These are phyloP conservation scores for Lagria hirta DNA, from an alignment of 2,888 invertebrate genomes.

Conservation along the genomic window DNA sequence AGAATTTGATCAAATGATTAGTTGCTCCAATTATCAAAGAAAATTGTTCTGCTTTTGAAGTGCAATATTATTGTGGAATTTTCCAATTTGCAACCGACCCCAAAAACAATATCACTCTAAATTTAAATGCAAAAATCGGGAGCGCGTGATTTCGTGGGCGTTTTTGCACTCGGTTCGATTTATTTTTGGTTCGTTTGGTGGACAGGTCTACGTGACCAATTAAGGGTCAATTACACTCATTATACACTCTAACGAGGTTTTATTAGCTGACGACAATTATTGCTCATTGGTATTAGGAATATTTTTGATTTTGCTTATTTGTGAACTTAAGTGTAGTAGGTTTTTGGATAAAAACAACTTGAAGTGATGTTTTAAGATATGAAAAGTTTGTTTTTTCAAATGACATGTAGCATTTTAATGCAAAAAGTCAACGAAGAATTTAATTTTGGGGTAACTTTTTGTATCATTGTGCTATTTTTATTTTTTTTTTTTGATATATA, in stretches of 20 bases:
- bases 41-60: slow-evolving; percentile 2
- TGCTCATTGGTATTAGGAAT: too few relatives aligned
- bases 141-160: slow-evolving; percentile 41
- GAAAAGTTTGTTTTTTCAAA: too few relatives aligned
- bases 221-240: slow-evolving; percentile 11
- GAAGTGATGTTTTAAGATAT: too few relatives aligned
- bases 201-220: slow-evolving; percentile 16
- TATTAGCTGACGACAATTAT: slow-evolving; percentile 5
- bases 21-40: neutral
- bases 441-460: too few relatives aligned
- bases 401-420: too few relatives aligned
- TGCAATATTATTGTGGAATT: slow-evolving; percentile 36
- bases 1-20: too few relatives aligned
- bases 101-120: slow-evolving; percentile 28
- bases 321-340: too few relatives aligned
- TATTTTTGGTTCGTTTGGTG: slow-evolving; percentile 30
- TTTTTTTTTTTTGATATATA: too few relatives aligned
- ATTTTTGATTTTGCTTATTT: too few relatives aligned
- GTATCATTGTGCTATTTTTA: too few relatives aligned
- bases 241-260: neutral
- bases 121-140: slow-evolving; percentile 27
- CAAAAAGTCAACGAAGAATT: too few relatives aligned
- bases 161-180: slow-evolving; percentile 36
- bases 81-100: slow-evolving; percentile 21
- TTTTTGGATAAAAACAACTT: too few relatives aligned